Evolutionary conservation across 1,140 invertebrate genomes (phyloP), one percentile per base, ranked within the genome.

Genomic region (Drosophila neocordata): DNA sequence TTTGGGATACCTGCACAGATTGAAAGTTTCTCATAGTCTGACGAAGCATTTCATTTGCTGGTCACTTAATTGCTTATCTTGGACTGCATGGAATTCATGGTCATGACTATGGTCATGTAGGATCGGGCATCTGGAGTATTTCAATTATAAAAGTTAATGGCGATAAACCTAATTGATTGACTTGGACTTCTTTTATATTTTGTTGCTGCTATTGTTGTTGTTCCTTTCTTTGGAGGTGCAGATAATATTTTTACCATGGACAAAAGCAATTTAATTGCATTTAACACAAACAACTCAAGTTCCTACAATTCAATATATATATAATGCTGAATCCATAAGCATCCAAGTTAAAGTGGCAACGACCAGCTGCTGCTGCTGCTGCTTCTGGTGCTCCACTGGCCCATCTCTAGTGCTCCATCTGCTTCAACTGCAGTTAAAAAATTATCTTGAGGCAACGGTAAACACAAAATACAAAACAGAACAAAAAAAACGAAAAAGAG

Each of bases 121-220:
- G 34, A 27, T 35, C 61, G 37, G 55, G 24, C 73, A 76, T 78
- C 65, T 83, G 77, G 53, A 15, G 77, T 79, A 85, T 81, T 87
- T 87, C 82, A 75, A 85, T 85, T 87, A 69, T 67, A 81, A 64
- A 64, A 41, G 37, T 77, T 57, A 44, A 65, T 77, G 57, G 69
- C 80, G 80, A 84, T 84, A 75, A 69, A 87, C 77, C 77, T 85
- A 81, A 85, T 85, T 85, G 82, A 85, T 87, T 87, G 82, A 85
- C 73, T 78, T 52, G 34, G 41, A 38, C 67, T n/a, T n/a, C n/a
- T n/a, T n/a, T n/a, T n/a, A n/a, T n/a, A n/a, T n/a, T n/a, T n/a
- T n/a, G n/a, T n/a, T n/a, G n/a, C n/a, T n/a, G n/a, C n/a, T n/a
- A n/a, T n/a, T n/a, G n/a, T n/a, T 24, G 22, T 24, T 24, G 22